Evolutionary conservation across 2,113 vertebrate species (phyloP).

Genomic region (Dasyurus viverrinus): DNA sequence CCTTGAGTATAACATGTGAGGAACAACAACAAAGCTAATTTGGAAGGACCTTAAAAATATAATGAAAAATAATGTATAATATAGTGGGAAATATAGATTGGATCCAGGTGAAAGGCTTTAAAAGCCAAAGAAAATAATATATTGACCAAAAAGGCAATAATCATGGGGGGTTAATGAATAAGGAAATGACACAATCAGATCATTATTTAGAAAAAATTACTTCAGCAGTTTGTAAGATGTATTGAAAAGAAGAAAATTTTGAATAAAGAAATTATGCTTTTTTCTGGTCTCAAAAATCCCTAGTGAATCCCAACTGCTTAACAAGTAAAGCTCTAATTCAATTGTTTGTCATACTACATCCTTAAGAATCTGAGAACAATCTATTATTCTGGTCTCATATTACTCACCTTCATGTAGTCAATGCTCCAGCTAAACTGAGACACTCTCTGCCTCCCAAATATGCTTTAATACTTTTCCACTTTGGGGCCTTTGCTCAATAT

Average conservation of each 20-base stretch:
- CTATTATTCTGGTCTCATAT: not conserved
- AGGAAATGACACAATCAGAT: not conserved
- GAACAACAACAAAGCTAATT: not conserved
- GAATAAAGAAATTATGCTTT: not conserved
- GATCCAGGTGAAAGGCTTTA: not conserved
- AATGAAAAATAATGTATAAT: not conserved
- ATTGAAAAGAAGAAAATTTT: not conserved
- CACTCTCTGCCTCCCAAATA: not conserved
- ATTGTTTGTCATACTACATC: not conserved
- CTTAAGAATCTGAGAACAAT: not conserved
- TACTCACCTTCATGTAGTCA: not conserved
- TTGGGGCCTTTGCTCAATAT: not conserved
- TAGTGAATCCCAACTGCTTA: not conserved
- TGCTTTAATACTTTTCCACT: not conserved
- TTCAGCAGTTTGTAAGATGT: not conserved
- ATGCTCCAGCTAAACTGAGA: not conserved
- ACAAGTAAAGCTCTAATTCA: not conserved
- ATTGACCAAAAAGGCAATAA: not conserved
- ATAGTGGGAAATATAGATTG: not conserved
- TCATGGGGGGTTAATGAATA: not conserved
- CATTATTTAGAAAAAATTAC: not conserved
- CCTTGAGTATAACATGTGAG: not conserved
- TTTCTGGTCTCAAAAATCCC: not conserved
- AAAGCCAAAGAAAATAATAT: not conserved
- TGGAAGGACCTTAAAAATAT: not conserved